Conservation (phyloP, 2,797 vertebrate species). For the Chromobotia macracanthus region DNA sequence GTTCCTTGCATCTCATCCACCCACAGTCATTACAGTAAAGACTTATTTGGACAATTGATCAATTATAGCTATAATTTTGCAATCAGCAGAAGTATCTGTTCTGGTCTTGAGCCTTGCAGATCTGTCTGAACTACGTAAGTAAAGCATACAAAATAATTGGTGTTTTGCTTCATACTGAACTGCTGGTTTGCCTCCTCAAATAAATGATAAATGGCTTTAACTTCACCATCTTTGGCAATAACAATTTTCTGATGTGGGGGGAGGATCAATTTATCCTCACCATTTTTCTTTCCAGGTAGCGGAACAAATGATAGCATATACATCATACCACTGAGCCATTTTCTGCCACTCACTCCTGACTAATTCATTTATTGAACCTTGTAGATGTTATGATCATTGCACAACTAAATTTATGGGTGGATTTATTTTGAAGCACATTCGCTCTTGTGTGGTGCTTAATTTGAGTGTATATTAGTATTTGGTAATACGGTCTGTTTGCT, state of each 20-base stretch:
- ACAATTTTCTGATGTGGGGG: constrained; percentile 53
- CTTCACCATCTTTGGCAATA: constrained; percentile 56
- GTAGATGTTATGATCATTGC: constrained; percentile 54
- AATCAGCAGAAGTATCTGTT: constrained; percentile 8
- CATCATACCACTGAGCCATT: constrained; percentile 51
- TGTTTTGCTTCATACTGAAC: constrained; percentile 53
- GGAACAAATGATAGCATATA: constrained; percentile 43
- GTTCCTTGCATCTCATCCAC: neutral
- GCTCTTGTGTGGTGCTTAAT: constrained; percentile 41
- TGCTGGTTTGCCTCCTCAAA: constrained; percentile 53
- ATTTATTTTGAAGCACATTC: constrained; percentile 49
- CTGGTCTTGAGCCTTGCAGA: constrained; percentile 36
- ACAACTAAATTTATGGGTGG: constrained; percentile 48
- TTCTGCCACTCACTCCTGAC: constrained; percentile 41
- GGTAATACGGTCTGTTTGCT: neutral
- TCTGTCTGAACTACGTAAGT: constrained; percentile 47
- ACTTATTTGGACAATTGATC: neutral
- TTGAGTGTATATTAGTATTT: constrained; percentile 36
- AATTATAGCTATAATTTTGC: constrained; percentile 40
- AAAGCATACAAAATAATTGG: constrained; percentile 57
- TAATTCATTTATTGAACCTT: constrained; percentile 56
- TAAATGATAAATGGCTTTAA: constrained; percentile 54
- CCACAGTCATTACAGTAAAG: no score
- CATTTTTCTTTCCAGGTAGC: constrained; percentile 48
- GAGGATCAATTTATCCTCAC: constrained; percentile 51